Evolutionary conservation across 2,797 vertebrate species (phyloP).

Genomic region (Helostoma temminkii): DNA sequence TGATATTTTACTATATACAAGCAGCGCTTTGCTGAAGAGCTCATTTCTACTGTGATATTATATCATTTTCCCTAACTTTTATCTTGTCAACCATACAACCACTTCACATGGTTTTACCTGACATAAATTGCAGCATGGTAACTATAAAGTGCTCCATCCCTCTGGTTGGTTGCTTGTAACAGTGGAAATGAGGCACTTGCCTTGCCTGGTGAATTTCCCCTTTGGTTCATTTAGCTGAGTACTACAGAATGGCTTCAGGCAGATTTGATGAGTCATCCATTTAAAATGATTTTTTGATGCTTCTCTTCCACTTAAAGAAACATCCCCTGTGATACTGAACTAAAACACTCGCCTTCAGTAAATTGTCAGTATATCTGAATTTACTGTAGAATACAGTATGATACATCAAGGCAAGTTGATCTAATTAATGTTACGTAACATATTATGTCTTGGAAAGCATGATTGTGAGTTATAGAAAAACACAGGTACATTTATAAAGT

Average conservation of each 20-base stretch:
- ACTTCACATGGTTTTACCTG: conserved; percentile 34
- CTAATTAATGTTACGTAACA: conserved; percentile 4
- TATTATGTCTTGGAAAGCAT: background rate
- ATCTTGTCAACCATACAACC: conserved; percentile 14
- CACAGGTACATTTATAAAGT: conserved; percentile 16
- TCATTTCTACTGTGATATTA: background rate
- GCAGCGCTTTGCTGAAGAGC: background rate
- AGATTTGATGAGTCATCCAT: conserved; percentile 54
- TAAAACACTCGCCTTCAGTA: conserved; percentile 26
- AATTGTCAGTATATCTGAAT: conserved; percentile 12
- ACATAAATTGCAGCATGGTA: conserved; percentile 43
- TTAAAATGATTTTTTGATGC: conserved; percentile 45
- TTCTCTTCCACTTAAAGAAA: conserved; percentile 43
- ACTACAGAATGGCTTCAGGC: conserved; percentile 33
- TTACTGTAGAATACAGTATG: conserved; percentile 18
- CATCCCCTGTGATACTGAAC: conserved; percentile 30
- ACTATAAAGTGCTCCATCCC: conserved; percentile 34
- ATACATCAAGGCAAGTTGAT: conserved; percentile 25
- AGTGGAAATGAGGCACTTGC: conserved; percentile 16
- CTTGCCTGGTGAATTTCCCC: conserved; percentile 41
- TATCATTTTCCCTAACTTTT: background rate
- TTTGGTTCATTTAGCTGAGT: conserved; percentile 57
- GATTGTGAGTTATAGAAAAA: conserved; percentile 8
- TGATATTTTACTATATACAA: background rate
- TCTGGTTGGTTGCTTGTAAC: conserved; percentile 21